Base-by-base conservation (phyloP, 2,888 invertebrate genomes). In the Drosophila gaucha region DNA sequence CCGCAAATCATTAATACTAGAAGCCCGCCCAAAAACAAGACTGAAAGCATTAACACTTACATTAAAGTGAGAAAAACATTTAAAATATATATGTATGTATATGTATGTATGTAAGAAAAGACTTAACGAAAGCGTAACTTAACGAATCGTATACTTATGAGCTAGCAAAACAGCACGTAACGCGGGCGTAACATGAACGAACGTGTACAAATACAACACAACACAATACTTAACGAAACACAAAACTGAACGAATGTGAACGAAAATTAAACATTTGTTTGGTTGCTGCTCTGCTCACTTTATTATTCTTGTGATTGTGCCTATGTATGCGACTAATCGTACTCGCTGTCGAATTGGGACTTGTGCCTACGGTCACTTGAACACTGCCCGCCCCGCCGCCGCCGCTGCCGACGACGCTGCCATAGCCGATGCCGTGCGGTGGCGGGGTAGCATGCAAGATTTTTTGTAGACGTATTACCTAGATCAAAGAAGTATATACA, bases 401-500 rank as follows among this genome's bases (percentile, higher is more conserved):
- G 58, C 74, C 56, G 47, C 69, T 63, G 73, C 76, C 86, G 74
- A 68, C 76, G 68, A 76, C 83, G 72, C 86, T 79, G 78, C 86
- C 80, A 77, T 86, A 86, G 64, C 67, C 74, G 43, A 80, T 78
- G 80, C 65, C 68, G 74, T 84, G 85, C 79, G 83, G 84, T 80
- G 90, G 89, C 85, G 91, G 87, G 80, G 91, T 90, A 80, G 95
- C 96, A 93, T 96, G 96, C 92, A 96, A 94, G 91, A 95, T 95
- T 92, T 95, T 94, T 93, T 95, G 94, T 92, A 96, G 94, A 93
- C 96, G 95, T 94, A 95, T 94, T 93, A 96, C 96, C 96, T 96
- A 90, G 82, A 84, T 86, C 85, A 66, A 58, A 86, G 70, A 86
- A 80, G 79, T 79, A 78, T 74, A 75, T 47, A 75, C 47, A 74